Percentiles rank a stretch among this genome's conserved stretches.
These are phyloP conservation scores for Cyphomyrus plagiostoma DNA, from an alignment of 2,113 vertebrate species.

Conservation along the genomic window DNA sequence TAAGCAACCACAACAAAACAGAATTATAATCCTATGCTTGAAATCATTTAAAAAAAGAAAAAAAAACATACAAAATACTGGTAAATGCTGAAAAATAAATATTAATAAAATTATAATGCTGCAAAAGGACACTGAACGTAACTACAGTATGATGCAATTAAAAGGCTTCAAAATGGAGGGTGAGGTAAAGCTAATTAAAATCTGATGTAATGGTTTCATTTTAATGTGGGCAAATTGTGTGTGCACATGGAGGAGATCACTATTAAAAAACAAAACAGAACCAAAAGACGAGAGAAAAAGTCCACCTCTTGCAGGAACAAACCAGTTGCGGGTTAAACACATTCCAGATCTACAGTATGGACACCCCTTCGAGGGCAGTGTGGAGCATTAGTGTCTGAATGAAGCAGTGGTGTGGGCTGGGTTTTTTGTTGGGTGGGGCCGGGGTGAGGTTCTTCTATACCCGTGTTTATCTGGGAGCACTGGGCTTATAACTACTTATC, in stretches of 20 bases:
- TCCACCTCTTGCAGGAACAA: constrained; percentile 42
- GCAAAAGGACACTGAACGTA: background rate
- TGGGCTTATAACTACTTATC: background rate
- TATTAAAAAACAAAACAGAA: constrained; percentile 17
- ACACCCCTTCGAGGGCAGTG: background rate
- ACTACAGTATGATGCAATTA: background rate
- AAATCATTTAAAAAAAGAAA: background rate
- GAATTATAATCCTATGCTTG: background rate
- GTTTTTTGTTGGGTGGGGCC: background rate
- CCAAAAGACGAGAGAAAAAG: constrained; percentile 36
- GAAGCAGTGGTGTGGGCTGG: background rate
- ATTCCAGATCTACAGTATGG: constrained; percentile 39
- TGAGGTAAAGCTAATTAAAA: background rate
- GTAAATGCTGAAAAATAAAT: background rate
- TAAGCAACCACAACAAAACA: constrained; percentile 11
- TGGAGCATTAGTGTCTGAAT: constrained; percentile 16
- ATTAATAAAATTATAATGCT: background rate
- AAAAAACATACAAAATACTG: background rate
- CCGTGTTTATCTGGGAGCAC: background rate
- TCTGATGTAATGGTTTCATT: background rate
- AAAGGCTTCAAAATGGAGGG: background rate
- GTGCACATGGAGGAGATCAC: constrained; percentile 7
- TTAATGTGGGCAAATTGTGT: background rate
- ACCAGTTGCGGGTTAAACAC: constrained; percentile 43
- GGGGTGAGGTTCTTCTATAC: background rate